Base-by-base conservation (phyloP, 2,888 invertebrate species). In the Habrosyne pyritoides region DNA sequence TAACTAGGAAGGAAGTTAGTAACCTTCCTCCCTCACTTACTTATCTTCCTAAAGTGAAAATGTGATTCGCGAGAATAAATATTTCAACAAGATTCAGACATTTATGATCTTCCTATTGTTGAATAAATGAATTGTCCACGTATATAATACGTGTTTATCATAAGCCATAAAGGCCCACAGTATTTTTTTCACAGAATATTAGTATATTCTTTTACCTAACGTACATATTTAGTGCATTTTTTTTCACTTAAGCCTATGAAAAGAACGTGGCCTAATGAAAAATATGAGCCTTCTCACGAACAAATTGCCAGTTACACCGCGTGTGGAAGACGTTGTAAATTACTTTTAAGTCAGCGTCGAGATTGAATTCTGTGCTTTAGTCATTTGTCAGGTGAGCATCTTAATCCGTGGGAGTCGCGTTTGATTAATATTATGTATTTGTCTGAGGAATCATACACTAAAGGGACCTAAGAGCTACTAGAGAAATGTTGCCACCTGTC, bases 361-460 rank as follows among this genome's bases (percentile, higher is more conserved):
- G 66, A 69, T 68, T 68, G 65, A 62, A 64, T 64, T 67, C 59
- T 63, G 61, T 61, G 56, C 59, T 60, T 63, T 57, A 33, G 53
- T 48, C 47, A 60, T 50, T 50, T 28, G 10, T 50, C 28, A 50
- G 21, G 14, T 26, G 50, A 21, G 28, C 28, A 50, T 42, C 18
- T 6, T 18, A 42, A 42, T 42, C 18, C 18, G 18, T 18, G 8
- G 1, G n/a, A n/a, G 42, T 33, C 33, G n/a, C 42, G 18, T 42
- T 42, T 42, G 18, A 42, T 18, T 18, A 8, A 18, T 8, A 18
- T 10, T 10, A 12, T 1, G n/a, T 33, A 30, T 12, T n/a, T n/a
- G 0, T n/a, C 33, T n/a, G 33, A n/a, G 4, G n/a, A n/a, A n/a
- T n/a, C 33, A n/a, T 33, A 33, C 0, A n/a, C 30, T 30, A 12